Evolutionary conservation across 2,888 invertebrate genomes (phyloP).

Genomic region (Netelia melanura): DNA sequence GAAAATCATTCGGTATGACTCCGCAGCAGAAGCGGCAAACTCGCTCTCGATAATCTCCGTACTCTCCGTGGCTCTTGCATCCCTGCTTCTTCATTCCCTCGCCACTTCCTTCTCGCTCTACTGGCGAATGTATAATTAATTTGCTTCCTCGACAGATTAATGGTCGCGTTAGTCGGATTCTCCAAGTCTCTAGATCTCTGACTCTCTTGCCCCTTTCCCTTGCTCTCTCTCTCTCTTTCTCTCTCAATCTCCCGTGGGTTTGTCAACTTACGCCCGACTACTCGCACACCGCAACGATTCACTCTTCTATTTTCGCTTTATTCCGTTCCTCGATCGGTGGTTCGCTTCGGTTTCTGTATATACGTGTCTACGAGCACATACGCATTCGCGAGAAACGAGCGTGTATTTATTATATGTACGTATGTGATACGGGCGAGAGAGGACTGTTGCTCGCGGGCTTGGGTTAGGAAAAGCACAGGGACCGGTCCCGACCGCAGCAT

Average conservation of each 20-base stretch:
- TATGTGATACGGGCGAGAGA: slow-evolving; percentile 20
- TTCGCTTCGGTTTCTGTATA: neutral
- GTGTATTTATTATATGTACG: slow-evolving; percentile 19
- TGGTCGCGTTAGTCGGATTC: slow-evolving; percentile 71
- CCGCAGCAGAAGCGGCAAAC: slow-evolving; percentile 59
- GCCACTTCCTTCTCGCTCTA: slow-evolving; percentile 50
- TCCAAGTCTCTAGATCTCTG: slow-evolving; percentile 48
- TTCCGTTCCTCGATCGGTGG: slow-evolving; percentile 27
- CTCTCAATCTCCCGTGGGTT: slow-evolving; percentile 29
- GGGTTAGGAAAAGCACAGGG: slow-evolving; percentile 48
- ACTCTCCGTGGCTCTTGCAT: slow-evolving; percentile 30
- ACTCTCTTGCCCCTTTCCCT: slow-evolving; percentile 18
- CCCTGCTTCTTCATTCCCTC: slow-evolving; percentile 55
- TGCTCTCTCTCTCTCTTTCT: slow-evolving; percentile 32
- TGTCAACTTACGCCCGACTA: slow-evolving; percentile 57
- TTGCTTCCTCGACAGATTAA: slow-evolving; percentile 76
- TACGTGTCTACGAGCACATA: neutral
- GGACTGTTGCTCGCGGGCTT: slow-evolving; percentile 36
- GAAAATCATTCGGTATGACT: slow-evolving; percentile 54
- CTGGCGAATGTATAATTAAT: slow-evolving; percentile 77
- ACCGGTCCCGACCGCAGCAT: slow-evolving; percentile 58
- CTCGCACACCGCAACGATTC: slow-evolving; percentile 36
- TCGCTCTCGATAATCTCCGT: slow-evolving; percentile 67
- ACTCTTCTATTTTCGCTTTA: slow-evolving; percentile 37
- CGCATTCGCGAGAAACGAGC: neutral